Base-by-base conservation (phyloP, 2,888 invertebrate genomes). In the Cryptophagus acutangulus region DNA sequence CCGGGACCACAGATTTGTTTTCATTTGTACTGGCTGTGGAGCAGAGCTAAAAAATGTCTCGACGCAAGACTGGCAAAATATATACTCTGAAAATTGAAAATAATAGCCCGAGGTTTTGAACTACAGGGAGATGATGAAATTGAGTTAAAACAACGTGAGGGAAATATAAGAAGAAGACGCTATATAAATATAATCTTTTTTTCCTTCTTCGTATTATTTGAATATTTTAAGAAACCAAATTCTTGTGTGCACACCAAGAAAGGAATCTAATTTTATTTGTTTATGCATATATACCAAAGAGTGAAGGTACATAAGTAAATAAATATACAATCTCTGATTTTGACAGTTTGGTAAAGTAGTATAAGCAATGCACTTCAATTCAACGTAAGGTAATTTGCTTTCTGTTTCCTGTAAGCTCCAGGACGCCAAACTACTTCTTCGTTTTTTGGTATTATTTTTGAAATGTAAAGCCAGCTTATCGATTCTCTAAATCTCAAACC, bases 41-140 rank as follows among this genome's bases (percentile, higher is more conserved):
- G 29, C 18, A 17, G 18, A 39, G 36, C 36, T 35, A 48, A 50
- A 52, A 52, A 49, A 52, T 46, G 49, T 51, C 48, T 43, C 45
- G 46, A 6, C 31, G 33, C 45, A 46, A 51, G 49, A 47, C 51
- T 49, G 47, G 56, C 51, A 52, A 58, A 57, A 59, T 59, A n/a
- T n/a, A 59, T 53, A 56, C 57, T 54, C 52, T 43, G 51, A 51
- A 61, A 61, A 62, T 62, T 61, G 62, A 62, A 62, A 62, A 62
- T 62, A 62, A 62, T 62, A 62, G 59, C 61, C 52, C 39, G 40
- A 37, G 54, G 62, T 4, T 26, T 48, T 36, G 46, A 44, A 53
- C 53, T 51, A 48, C 46, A 31, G 54, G 54, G 55, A 52, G 52
- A 61, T 54, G 59, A 52, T 52, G 53, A 58, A 58, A 62, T 58